A percentile compares a stretch with the other conserved stretches of the same genome.
phyloP scores from a whole-genome alignment of 2,113 vertebrate species.

The Morone chrysops region DNA sequence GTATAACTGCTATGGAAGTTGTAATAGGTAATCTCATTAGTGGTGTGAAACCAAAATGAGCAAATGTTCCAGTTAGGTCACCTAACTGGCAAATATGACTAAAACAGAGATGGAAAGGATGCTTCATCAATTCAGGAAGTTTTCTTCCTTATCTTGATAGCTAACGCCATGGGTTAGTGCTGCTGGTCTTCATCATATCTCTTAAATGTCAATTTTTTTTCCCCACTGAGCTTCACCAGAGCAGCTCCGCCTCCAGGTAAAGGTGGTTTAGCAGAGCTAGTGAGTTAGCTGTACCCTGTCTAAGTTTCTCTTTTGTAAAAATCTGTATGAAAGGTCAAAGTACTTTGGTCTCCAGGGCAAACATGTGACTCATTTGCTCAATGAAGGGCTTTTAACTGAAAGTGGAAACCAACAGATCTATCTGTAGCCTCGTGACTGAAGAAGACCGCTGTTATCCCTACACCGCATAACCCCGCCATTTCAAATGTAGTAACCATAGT shows the following conservation, averaged over 20 bases:
- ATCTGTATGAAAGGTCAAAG: constrained; percentile 11
- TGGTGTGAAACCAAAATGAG: not conserved
- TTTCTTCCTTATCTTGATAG: not conserved
- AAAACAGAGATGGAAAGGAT: not conserved
- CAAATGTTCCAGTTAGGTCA: not conserved
- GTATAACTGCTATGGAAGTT: constrained; percentile 4
- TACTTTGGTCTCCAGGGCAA: constrained; percentile 1
- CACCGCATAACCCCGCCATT: not conserved
- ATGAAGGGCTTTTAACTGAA: constrained; percentile 39
- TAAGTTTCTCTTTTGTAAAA: constrained; percentile 1
- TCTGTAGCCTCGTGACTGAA: constrained; percentile 36
- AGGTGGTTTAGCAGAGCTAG: not conserved
- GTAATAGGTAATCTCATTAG: not conserved
- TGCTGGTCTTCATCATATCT: not conserved
- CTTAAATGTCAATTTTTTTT: not conserved
- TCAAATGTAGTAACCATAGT: not conserved
- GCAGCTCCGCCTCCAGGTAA: not conserved
- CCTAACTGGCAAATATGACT: not conserved
- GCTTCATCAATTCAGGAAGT: not conserved
- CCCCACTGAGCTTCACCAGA: not conserved
- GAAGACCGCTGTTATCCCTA: not conserved
- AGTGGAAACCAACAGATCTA: constrained; percentile 29
- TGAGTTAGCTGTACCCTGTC: not conserved
- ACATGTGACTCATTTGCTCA: constrained; percentile 47
- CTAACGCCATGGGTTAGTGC: not conserved